Evolutionary conservation across 2,113 vertebrate genomes (phyloP), one percentile per base, ranked within the genome.

Genomic region (Actinemys pallida): DNA sequence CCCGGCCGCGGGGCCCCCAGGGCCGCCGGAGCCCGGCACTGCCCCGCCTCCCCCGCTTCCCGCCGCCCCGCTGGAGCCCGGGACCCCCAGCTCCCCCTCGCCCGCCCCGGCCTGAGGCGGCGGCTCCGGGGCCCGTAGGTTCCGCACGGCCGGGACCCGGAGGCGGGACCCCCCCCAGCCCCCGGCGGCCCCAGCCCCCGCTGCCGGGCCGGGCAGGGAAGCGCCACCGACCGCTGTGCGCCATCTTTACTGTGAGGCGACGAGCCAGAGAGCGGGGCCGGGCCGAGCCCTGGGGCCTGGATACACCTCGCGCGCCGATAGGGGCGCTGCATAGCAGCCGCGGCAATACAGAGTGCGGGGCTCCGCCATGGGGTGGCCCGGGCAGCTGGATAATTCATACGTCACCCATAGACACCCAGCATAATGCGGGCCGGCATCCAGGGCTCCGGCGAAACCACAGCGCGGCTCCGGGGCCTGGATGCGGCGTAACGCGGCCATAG

Each of bases 171-270:
- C 96, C 98, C 98, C 99, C 99, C 98, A 98, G 98, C 98, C 99
- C 99, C 98, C 99, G 99, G 93, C 99, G 99, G 98, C 99, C 99
- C 85, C 98, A 97, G 92, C 97, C 97, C 98, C 99, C 99, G 98
- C 99, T 99, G 99, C 99, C 99, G 98, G 99, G 99, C 98, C 99
- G 99, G 98, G 99, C 99, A 96, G 99, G 99, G 99, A 99, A 99
- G 98, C 99, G 99, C 99, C 99, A 99, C 99, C 99, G 99, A 99
- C 99, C 99, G 99, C 99, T 99, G 99, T 99, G 99, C 99, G 99
- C 99, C 99, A 99, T 99, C 99, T 99, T 99, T 97, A 97, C 98
- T 98, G 98, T 98, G 98, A 98, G 98, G 98, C 98, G 98, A 97
- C 98, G 98, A 98, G 98, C 98, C 97, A 97, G 98, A 96, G 97